Conservation (phyloP, 2,888 invertebrate genomes). For the Lycaena phlaeas region DNA sequence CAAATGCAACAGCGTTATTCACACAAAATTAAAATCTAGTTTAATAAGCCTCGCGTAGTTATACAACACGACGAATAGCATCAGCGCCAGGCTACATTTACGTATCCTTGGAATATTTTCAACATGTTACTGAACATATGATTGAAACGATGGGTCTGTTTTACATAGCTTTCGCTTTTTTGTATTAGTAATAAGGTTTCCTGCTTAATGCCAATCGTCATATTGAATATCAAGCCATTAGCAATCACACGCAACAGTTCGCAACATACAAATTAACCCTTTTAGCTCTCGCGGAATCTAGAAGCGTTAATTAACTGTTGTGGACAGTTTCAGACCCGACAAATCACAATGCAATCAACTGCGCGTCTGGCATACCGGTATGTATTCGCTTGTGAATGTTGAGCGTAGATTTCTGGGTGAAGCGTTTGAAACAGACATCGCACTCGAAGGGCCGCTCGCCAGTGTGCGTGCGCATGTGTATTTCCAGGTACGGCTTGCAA, state of each 20-base stretch:
- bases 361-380: constrained; percentile 51
- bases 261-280: constrained; percentile 12
- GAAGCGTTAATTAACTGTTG: constrained; percentile 10
- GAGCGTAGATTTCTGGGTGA: constrained; percentile 74
- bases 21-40: background rate
- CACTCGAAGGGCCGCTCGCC: constrained; percentile 73
- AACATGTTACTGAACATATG: too few relatives aligned
- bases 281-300: background rate
- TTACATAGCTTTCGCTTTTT: too few relatives aligned
- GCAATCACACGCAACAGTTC: constrained; percentile 13
- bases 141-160: too few relatives aligned
- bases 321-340: background rate
- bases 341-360: too few relatives aligned
- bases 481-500: constrained; percentile 75
- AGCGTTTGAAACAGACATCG: constrained; percentile 72
- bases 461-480: constrained; percentile 76
- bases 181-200: too few relatives aligned
- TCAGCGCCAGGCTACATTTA: too few relatives aligned
- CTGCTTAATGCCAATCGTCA: constrained; percentile 14
- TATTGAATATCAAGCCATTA: constrained; percentile 13
- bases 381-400: constrained; percentile 75
- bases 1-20: constrained; percentile 16
- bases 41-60: background rate
- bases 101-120: too few relatives aligned
- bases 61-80: constrained; percentile 2